Base-by-base conservation (phyloP, 2,113 vertebrate species). In the Trogon surrucura region DNA sequence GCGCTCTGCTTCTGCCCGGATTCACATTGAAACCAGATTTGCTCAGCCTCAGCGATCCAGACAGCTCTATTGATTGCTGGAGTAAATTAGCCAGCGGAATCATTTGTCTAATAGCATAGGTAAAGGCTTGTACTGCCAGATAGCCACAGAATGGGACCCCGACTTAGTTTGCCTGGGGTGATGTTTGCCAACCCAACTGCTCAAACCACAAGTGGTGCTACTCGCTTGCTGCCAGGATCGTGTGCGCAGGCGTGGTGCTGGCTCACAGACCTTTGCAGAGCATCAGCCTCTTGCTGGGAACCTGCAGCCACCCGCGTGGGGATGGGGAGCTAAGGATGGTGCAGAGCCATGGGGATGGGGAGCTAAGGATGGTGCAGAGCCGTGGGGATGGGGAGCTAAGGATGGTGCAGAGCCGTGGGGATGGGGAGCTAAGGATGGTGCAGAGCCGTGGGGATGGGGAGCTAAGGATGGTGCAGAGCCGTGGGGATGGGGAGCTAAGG, bases 171-270 rank as follows among this genome's bases (percentile, higher is more conserved):
- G 48, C 62, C 20, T 69, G 36, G 47, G 62, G 20, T 69, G 74
- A 5, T 23, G 27, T 20, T 53, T 80, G 70, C 78, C 89, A 53
- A 0, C 27, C 36, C 45, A 38, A 3, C 65, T 34, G 3, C 62
- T 44, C 62, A 25, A n/a, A 27, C 72, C 0, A 0, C 61, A 22
- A 26, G 34, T 44, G 60, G 64, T 17, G 13, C 78, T 51, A 8
- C 20, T 72, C 50, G 1, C 26, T 34, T 29, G 25, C 67, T 57
- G 7, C 79, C 67, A 44, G n/a, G 9, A 53, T 65, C 48, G 36
- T 7, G 5, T 13, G 44, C 27, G 20, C 44, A 50, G 51, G 9
- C 38, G 51, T 30, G 34, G 16, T 64, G 48, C 65, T 81, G 54
- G 62, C 80, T 86, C 2, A 0, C 58, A 65, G 58, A 7, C 50